Evolutionary conservation across 2,888 invertebrate genomes (phyloP).

Genomic region (Congeria kusceri): DNA sequence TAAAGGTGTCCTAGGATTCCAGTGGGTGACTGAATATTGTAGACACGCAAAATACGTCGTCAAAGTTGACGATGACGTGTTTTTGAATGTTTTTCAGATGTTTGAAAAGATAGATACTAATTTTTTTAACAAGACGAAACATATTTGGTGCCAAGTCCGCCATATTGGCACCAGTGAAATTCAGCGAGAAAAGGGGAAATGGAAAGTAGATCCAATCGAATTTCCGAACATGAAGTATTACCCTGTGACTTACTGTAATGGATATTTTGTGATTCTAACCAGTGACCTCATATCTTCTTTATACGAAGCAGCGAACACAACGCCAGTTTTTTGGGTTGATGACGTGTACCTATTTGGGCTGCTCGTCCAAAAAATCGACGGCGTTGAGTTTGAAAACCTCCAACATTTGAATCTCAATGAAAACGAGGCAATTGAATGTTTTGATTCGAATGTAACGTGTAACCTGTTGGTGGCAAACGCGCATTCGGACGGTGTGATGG

Average conservation of each 20-base stretch:
- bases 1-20: slow-evolving; percentile 76
- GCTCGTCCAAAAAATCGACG: slow-evolving; percentile 76
- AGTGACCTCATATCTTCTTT: slow-evolving; percentile 76
- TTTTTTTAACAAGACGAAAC: slow-evolving; percentile 59
- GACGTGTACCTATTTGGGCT: slow-evolving; percentile 84
- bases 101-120: slow-evolving; percentile 65
- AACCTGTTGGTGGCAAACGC: slow-evolving; percentile 65
- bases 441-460: slow-evolving; percentile 62
- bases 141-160: slow-evolving; percentile 73
- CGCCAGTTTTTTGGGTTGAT: slow-evolving; percentile 84
- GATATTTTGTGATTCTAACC: slow-evolving; percentile 77
- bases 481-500: slow-evolving; percentile 64
- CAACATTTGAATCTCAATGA: slow-evolving; percentile 94
- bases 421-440: slow-evolving; percentile 66
- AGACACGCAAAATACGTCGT: slow-evolving; percentile 69
- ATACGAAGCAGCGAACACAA: slow-evolving; percentile 74
- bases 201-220: slow-evolving; percentile 73
- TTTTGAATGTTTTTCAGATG: slow-evolving; percentile 76
- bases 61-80: slow-evolving; percentile 80
- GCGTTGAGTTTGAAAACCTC: slow-evolving; percentile 85
- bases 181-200: slow-evolving; percentile 69
- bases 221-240: slow-evolving; percentile 75
- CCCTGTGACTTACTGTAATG: slow-evolving; percentile 83
- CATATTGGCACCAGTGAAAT: slow-evolving; percentile 72
- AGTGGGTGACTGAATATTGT: slow-evolving; percentile 77